These are phyloP conservation scores for Puntigrus tetrazona DNA, from an alignment of 2,113 vertebrate species.

Conservation along the genomic window DNA sequence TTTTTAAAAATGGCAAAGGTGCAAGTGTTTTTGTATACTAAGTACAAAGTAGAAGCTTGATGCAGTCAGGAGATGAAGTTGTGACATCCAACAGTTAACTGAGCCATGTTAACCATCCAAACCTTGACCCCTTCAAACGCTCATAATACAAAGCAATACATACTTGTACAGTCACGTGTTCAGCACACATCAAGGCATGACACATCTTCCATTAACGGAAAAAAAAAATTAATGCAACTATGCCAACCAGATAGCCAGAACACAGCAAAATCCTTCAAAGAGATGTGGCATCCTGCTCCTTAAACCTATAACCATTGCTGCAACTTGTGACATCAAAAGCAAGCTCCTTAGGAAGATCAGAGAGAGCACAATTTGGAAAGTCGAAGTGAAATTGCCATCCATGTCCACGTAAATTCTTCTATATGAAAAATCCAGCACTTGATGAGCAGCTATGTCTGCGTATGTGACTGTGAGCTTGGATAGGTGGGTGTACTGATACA, in stretches of 20 bases:
- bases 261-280: not conserved
- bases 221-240: not conserved
- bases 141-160: not conserved
- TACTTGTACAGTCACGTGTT: not conserved
- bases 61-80: not conserved
- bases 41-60: not conserved
- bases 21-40: not conserved
- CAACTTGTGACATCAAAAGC: constrained; percentile 5
- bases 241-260: not conserved
- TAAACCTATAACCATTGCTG: constrained; percentile 1
- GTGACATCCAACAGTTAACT: not conserved
- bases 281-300: not conserved
- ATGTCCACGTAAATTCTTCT: not conserved
- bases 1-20: not conserved
- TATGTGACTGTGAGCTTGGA: not conserved
- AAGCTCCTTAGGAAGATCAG: constrained; percentile 30
- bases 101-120: not conserved
- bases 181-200: not conserved
- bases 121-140: not conserved
- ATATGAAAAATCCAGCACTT: constrained; percentile 2
- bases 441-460: constrained; percentile 21
- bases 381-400: not conserved
- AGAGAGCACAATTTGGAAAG: not conserved
- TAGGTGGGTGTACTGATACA: constrained; percentile 2
- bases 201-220: not conserved